Evolutionary conservation across 2,888 invertebrate genomes (phyloP).

Genomic region (Drosophila peninsularis): DNA sequence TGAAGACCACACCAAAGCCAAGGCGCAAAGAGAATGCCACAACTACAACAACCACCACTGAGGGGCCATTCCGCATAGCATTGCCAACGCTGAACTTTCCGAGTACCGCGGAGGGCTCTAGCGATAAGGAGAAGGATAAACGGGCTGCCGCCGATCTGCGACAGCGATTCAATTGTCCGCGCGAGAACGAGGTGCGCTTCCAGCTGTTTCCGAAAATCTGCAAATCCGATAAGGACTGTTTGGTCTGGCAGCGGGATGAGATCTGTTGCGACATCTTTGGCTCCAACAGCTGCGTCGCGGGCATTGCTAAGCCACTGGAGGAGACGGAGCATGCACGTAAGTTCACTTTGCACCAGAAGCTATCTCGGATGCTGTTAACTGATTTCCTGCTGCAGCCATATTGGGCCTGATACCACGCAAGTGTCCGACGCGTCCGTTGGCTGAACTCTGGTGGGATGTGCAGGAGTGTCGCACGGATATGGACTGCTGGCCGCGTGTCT

Average conservation of each 20-base stretch:
- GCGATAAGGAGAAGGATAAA: conserved; percentile 83
- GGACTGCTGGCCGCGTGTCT: conserved; percentile 91
- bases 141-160: conserved; percentile 69
- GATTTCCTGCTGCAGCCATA: conserved; percentile 85
- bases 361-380: not conserved
- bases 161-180: conserved; percentile 83
- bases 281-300: conserved; percentile 87
- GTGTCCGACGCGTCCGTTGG: conserved; percentile 89
- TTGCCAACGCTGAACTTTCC: conserved; percentile 75
- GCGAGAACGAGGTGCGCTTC: conserved; percentile 85
- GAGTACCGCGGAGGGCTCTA: conserved; percentile 17
- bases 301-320: conserved; percentile 86
- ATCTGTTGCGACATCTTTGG: conserved; percentile 84
- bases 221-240: conserved; percentile 82
- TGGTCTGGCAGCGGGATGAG: conserved; percentile 81
- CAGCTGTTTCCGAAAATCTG: conserved; percentile 84
- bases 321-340: conserved; percentile 82
- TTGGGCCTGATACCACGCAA: conserved; percentile 89
- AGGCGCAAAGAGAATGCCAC: conserved; percentile 3
- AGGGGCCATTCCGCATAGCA: conserved; percentile 81
- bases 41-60: conserved; percentile 48
- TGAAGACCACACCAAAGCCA: conserved; percentile 53
- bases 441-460: conserved; percentile 89
- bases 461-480: conserved; percentile 88
- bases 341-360: conserved; percentile 18